phyloP scores from a whole-genome alignment of 2,797 vertebrate genomes.

The Octomys mimax region DNA sequence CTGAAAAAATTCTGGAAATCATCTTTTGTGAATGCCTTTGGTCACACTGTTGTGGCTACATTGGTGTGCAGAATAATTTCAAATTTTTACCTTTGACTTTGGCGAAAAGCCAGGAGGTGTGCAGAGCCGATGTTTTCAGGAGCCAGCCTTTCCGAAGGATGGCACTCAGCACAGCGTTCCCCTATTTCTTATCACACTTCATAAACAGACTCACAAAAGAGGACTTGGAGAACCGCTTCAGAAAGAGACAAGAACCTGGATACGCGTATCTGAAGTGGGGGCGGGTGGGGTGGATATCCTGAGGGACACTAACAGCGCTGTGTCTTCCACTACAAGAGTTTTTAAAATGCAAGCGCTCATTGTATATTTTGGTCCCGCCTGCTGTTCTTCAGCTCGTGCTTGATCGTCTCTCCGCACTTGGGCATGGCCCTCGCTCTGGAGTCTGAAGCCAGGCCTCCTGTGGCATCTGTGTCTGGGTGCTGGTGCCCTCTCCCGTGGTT shows the following conservation, averaged over 20 bases:
- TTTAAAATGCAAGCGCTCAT: not conserved
- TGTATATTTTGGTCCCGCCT: not conserved
- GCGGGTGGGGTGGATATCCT: not conserved
- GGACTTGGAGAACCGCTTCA: not conserved
- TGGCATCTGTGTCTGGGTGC: not conserved
- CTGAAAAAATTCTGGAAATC: not conserved
- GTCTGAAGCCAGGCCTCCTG: not conserved
- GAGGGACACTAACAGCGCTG: not conserved
- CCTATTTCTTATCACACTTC: not conserved
- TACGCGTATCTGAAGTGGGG: not conserved
- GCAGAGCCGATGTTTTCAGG: not conserved
- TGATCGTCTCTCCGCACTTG: not conserved
- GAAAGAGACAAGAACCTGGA: not conserved
- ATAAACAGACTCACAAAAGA: not conserved
- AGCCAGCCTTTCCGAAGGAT: not conserved
- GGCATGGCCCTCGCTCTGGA: rapidly evolving
- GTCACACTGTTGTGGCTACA: not conserved
- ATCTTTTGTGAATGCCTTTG: not conserved
- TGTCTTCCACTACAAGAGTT: not conserved
- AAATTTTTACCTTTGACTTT: not conserved
- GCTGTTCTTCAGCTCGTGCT: not conserved
- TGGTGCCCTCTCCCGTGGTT: not conserved
- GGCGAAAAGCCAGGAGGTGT: not conserved
- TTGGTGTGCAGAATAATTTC: not conserved
- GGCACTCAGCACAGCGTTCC: not conserved